Conservation (phyloP, 2,113 vertebrate genomes). For the Willisornis vidua region DNA sequence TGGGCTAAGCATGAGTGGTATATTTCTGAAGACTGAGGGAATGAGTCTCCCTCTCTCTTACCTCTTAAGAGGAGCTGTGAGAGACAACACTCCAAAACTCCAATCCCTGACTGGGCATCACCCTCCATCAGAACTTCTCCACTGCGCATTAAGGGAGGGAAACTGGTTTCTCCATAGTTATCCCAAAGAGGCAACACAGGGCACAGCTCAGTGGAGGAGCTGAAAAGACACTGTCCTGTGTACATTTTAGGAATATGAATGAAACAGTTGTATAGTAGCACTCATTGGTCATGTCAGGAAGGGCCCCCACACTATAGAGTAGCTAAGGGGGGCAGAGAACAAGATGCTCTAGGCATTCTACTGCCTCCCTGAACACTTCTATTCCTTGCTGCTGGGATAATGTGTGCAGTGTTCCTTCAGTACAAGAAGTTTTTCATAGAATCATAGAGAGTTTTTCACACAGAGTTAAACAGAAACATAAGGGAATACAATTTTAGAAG, state of each 20-base stretch:
- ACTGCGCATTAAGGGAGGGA: neutral
- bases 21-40: neutral
- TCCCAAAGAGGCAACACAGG: neutral
- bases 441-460: neutral
- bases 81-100: neutral
- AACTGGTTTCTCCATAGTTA: neutral
- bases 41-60: neutral
- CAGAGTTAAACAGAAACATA: neutral
- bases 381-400: neutral
- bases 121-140: neutral
- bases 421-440: neutral
- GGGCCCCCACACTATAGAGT: rapidly evolving
- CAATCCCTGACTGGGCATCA: neutral
- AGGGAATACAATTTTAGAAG: neutral
- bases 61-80: neutral
- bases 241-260: neutral
- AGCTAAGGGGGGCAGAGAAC: neutral
- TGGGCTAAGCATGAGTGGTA: neutral
- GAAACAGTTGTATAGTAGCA: neutral
- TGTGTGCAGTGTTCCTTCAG: neutral
- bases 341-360: neutral
- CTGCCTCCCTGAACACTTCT: neutral
- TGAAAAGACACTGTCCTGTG: neutral
- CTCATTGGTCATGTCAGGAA: neutral
- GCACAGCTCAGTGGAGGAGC: neutral